Evolutionary conservation across 2,797 vertebrate species (phyloP), one percentile per base, ranked within the genome.

Genomic region (Lemur catta): DNA sequence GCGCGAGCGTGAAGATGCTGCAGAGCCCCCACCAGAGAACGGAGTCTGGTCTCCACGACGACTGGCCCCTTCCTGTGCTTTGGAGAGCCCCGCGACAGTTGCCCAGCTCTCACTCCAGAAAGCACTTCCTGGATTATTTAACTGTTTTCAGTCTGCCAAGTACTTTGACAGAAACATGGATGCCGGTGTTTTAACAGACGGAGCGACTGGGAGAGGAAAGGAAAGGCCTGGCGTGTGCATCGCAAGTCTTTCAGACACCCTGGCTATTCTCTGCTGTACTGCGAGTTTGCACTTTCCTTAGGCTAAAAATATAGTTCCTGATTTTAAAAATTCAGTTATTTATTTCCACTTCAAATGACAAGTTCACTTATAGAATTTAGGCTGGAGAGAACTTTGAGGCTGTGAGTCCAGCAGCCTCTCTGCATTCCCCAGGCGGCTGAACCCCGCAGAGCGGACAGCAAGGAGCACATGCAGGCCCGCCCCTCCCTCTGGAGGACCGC

Each of bases 281-380:
- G 92, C 93, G 71, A 96, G 91, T 97, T 98, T 98, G 98, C 98
- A 98, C 98, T 97, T 98, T 92, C 65, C 94, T 86, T 78, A 96
- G 57, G 81, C 94, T 93, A 86, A 4, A 98, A 95, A 96, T 93
- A 67, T 71, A 96, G 50, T 93, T 67, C 75, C 72, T 72, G 84
- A 59, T 96, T 97, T 86, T 71, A 93, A 96, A 91, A 80, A 97
- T 88, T 67, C 57, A 85, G 26, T 93, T 95, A 93, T 79, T 97
- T 89, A 78, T 92, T 93, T 94, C 81, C 81, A 22, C 20, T 90
- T 75, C n/a, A 88, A 90, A 91, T 93, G 93, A 93, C 76, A 85
- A 91, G 35, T 59, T 91, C 55, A 2, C 88, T 82, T 48, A 48
- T 55, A 80, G 74, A 86, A 43, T 59, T 35, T 61, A 59, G 52